Evolutionary conservation across 2,797 vertebrate species (phyloP), one percentile per base, ranked within the genome.

Genomic region (Pipistrellus pygmaeus): DNA sequence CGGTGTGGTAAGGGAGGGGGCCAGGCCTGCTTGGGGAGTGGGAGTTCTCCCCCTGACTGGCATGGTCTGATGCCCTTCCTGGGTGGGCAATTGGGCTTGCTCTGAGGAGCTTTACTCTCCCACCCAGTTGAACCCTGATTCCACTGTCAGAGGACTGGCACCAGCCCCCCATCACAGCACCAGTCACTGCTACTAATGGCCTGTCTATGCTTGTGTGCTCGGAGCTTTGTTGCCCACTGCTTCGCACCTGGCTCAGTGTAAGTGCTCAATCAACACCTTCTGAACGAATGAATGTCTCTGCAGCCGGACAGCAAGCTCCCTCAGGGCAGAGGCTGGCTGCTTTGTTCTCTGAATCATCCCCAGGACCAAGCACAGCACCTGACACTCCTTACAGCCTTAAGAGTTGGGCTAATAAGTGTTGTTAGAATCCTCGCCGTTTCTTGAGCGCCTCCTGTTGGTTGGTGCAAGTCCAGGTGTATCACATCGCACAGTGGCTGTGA

Each of bases 231-330:
- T 25, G 35, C 23, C 23, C 38, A 30, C 75, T 32, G 69, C 75
- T 68, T 23, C 83, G 30, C 48, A 72, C 76, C 62, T 69, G 82
- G 88, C 55, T 73, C 30, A 10, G 71, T 3, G n/a, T 12, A 73
- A 72, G 53, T 46, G 76, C 76, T 90, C 84, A 83, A 3, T 55
- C 60, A 89, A 84, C 57, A 44, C 64, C 30, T 90, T 81, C 48
- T n/a, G 32, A 93, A 32, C 32, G 84, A 89, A 93, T 46, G 55
- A 73, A 76, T 80, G 64, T 21, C 75, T 88, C 25, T 35, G 27
- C 6, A 27, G 46, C n/a, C 64, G 64, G 77, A 66, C 32, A 73
- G 83, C 89, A 68, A 51, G n/a, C 48, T 71, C 69, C 69, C 66
- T n/a, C 12, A 82, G 68, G 81, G 32, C 51, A 71, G 60, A 51